A percentile compares a stretch with the other conserved stretches of the same genome.
These are phyloP conservation scores for Threskiornis aethiopicus DNA, from an alignment of 2,797 vertebrate genomes.

Conservation along the genomic window DNA sequence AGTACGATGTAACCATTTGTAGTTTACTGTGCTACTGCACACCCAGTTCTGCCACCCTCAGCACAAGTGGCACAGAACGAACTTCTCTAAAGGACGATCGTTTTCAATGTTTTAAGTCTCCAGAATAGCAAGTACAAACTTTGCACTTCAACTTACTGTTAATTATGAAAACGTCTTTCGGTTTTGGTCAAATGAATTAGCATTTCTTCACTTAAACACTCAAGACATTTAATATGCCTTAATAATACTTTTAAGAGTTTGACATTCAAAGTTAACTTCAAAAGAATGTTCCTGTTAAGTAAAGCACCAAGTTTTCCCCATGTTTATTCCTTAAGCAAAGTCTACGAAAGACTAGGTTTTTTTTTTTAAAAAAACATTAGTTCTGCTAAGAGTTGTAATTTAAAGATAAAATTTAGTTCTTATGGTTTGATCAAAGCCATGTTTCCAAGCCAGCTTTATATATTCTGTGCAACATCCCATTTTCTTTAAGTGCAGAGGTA, in stretches of 20 bases:
- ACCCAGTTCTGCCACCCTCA: neutral
- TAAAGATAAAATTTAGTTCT: conserved; percentile 51
- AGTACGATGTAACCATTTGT: neutral
- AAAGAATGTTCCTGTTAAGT: neutral
- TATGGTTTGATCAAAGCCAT: conserved; percentile 41
- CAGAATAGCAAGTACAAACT: neutral
- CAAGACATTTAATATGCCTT: neutral
- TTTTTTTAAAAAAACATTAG: neutral
- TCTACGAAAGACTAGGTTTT: neutral
- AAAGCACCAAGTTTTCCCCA: conserved; percentile 33
- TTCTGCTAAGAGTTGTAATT: conserved; percentile 23
- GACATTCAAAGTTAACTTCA: conserved; percentile 16
- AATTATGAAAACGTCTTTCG: neutral
- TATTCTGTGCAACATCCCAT: neutral
- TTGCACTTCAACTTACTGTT: neutral
- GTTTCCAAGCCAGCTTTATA: neutral
- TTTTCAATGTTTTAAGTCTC: neutral
- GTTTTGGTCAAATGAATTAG: neutral
- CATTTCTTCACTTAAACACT: conserved; percentile 1
- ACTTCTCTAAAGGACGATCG: neutral
- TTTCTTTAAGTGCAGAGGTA: neutral
- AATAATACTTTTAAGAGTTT: neutral
- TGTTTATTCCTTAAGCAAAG: conserved; percentile 63
- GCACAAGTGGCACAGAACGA: neutral
- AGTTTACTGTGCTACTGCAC: neutral